These are phyloP conservation scores for Drosophila auraria DNA, from an alignment of 1,140 invertebrate species.

Conservation along the genomic window DNA sequence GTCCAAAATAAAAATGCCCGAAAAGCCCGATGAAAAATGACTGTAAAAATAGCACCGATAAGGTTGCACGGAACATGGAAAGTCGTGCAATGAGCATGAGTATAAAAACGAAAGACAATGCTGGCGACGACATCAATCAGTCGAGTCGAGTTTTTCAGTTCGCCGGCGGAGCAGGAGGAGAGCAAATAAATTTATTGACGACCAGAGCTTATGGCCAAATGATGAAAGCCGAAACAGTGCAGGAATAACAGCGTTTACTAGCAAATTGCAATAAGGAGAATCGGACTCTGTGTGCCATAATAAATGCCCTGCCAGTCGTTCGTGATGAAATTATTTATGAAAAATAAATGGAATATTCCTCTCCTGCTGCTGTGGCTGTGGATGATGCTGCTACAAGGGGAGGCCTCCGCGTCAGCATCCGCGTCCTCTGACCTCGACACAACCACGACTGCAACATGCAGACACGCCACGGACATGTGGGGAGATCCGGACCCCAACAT, in stretches of 20 bases:
- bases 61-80: conserved; percentile 32
- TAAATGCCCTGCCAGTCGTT: conserved; percentile 29
- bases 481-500: conserved; percentile 82
- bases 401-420: conserved; percentile 22
- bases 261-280: conserved; percentile 26
- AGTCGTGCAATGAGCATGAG: conserved; percentile 35
- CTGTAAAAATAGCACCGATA: conserved; percentile 46
- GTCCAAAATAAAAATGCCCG: conserved; percentile 57
- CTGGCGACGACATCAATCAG: conserved; percentile 68
- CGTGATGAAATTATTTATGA: conserved; percentile 82
- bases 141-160: conserved; percentile 66
- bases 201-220: conserved; percentile 44
- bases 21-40: conserved; percentile 48
- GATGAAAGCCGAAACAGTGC: conserved; percentile 45
- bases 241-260: conserved; percentile 36
- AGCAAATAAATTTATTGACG: conserved; percentile 51
- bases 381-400: conserved; percentile 6
- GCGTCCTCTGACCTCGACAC: conserved; percentile 9
- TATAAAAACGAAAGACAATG: conserved; percentile 75
- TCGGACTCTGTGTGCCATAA: conserved; percentile 36
- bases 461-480: conserved; percentile 79
- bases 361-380: conserved; percentile 7
- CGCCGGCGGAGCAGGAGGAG: conserved; percentile 18
- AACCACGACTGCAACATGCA: conserved; percentile 70
- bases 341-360: conserved; percentile 62